Percentiles rank a stretch among this genome's conserved stretches.
Conservation (phyloP, 2,888 invertebrate species). For the Andricus quercusramuli region DNA sequence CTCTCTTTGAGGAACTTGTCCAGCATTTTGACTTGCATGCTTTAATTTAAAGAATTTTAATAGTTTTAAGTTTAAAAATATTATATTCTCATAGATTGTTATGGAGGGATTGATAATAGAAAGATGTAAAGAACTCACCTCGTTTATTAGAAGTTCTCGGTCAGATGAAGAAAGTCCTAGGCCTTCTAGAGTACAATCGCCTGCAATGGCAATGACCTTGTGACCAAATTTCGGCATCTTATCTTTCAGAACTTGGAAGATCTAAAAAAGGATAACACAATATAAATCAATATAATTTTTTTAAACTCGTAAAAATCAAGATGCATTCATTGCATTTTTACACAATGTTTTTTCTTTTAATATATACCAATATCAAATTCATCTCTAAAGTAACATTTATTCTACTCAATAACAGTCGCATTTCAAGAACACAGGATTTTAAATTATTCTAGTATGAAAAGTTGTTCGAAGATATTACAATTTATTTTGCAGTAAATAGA, state of each 20-base stretch:
- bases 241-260: conserved; percentile 80
- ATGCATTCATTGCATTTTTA: too few species aligned
- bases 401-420: too few species aligned
- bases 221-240: conserved; percentile 79
- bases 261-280: conserved; percentile 71
- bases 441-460: too few species aligned
- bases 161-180: conserved; percentile 80
- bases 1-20: too few species aligned
- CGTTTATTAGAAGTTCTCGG: conserved; percentile 79
- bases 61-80: neutral
- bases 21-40: too few species aligned
- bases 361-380: too few species aligned
- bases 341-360: too few species aligned
- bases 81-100: neutral
- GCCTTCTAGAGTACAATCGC: conserved; percentile 80
- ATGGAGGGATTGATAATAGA: neutral
- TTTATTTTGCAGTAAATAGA: too few species aligned
- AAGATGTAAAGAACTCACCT: conserved; percentile 78
- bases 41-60: too few species aligned
- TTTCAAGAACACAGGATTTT: too few species aligned
- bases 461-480: too few species aligned
- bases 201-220: conserved; percentile 82
- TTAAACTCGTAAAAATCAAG: neutral
- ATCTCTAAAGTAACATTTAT: too few species aligned
- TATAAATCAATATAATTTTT: neutral